Base-by-base conservation (phyloP, 2,113 vertebrate genomes). In the Indicator indicator region DNA sequence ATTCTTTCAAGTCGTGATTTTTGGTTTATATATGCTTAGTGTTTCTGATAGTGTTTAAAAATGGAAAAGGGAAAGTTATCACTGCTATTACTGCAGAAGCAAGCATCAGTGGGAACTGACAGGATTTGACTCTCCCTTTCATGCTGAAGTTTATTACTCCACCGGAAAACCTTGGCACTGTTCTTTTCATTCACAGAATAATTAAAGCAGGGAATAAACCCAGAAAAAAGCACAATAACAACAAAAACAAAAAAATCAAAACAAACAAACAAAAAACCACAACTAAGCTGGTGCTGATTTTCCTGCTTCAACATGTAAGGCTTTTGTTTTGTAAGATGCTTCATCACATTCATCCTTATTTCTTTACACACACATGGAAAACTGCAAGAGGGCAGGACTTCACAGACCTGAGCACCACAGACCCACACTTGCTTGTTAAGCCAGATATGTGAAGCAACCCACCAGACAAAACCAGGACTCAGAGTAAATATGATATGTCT, bases 351-450 rank as follows among this genome's bases (percentile, higher is more conserved):
- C 17, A 16, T 28, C 28, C 9, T 56, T 71, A 26, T 38, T 84
- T 87, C 11, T 6, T 3, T 65, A 11, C 19, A 21, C 23, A 11
- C 19, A 21, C 23, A 44, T 11, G 5, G 21, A 33, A 89, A 68
- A 30, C 32, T 72, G 11, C 23, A 60, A 9, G 9, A 84, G 20
- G 8, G 70, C 30, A 70, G 55, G 13, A 42, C 28, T 52, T 40
- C 32, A 52, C 6, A 48, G 33, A 33, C 10, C 5, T 36, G 12
- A 69, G 5, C 7, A 32, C 5, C 1, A 0, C 58, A 23, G 5
- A 28, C 4, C 2, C 54, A 40, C 27, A 17, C 2, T 44, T 26
- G 1, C 64, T 26, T 1, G 3, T 52, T 74, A 93, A 83, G 74
- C 5, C 6, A 42, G 8, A 17, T 11, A 4, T 3, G 1, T 38